Conservation (phyloP, 2,888 invertebrate species). For the Dendrolimus houi region DNA sequence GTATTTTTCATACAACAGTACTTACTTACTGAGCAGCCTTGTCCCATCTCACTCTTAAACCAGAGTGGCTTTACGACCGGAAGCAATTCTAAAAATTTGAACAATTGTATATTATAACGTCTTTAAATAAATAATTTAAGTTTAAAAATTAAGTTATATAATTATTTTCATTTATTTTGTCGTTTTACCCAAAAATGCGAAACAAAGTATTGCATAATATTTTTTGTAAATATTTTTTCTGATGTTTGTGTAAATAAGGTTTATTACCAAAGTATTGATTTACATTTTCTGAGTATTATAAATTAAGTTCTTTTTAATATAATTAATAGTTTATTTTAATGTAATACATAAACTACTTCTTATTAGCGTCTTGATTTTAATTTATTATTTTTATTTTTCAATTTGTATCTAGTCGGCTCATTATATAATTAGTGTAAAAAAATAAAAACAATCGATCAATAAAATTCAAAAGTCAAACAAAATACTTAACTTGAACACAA, state of each 20-base stretch:
- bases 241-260: slow-evolving; percentile 26
- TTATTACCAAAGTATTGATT: slow-evolving; percentile 44
- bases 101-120: neutral
- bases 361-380: neutral
- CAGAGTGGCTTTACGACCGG: no score
- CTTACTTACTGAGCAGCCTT: no score
- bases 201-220: slow-evolving; percentile 38
- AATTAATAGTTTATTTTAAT: neutral
- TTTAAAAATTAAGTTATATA: neutral
- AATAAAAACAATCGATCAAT: neutral
- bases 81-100: no score
- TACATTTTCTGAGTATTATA: slow-evolving; percentile 2
- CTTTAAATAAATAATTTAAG: neutral
- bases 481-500: neutral
- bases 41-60: no score
- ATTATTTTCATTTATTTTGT: slow-evolving; percentile 4
- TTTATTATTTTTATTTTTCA: neutral
- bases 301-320: neutral
- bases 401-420: slow-evolving; percentile 2
- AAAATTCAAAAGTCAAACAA: neutral
- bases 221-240: slow-evolving; percentile 23
- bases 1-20: no score
- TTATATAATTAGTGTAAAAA: slow-evolving; percentile 5
- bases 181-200: slow-evolving; percentile 16
- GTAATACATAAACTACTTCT: neutral